phyloP scores from a whole-genome alignment of 2,888 invertebrate species.

The Hirtodrosophila duncani region DNA sequence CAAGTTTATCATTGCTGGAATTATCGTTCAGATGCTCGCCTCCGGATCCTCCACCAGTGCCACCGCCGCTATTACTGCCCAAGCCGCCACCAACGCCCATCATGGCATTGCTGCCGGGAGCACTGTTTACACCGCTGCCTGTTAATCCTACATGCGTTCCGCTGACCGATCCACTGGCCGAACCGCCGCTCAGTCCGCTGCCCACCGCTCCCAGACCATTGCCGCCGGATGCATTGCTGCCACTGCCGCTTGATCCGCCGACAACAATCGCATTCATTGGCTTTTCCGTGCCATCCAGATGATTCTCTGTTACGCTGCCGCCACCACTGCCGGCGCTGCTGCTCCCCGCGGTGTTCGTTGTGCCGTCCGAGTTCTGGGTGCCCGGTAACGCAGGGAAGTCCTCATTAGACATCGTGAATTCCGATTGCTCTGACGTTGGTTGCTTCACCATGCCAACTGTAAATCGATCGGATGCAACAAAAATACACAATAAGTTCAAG shows the following conservation, averaged over 20 bases:
- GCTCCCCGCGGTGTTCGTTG: conserved; percentile 74
- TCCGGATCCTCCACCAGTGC: conserved; percentile 65
- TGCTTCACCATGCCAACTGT: conserved; percentile 96
- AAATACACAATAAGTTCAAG: too few species aligned
- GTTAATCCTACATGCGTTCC: conserved; percentile 57
- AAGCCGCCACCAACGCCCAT: conserved; percentile 66
- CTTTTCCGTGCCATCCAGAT: conserved; percentile 78
- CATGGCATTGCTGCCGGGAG: conserved; percentile 63
- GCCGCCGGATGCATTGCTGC: conserved; percentile 50
- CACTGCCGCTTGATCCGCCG: conserved; percentile 61
- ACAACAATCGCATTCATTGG: conserved; percentile 77
- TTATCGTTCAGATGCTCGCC: conserved; percentile 77
- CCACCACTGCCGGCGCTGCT: conserved; percentile 41
- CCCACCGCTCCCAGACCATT: conserved; percentile 65
- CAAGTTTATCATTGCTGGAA: conserved; percentile 80
- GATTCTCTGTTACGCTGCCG: conserved; percentile 71
- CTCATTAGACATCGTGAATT: conserved; percentile 98
- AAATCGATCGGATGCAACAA: conserved; percentile 35
- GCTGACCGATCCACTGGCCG: conserved; percentile 36
- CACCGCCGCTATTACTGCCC: conserved; percentile 50
- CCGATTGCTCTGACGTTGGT: conserved; percentile 93
- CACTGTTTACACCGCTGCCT: conserved; percentile 47
- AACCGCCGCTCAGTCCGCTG: conserved; percentile 49
- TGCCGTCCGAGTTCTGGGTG: conserved; percentile 85
- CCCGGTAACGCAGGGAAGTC: conserved; percentile 99